These are phyloP conservation scores for Atherinomorus stipes DNA, from an alignment of 2,113 vertebrate species.

Conservation along the genomic window DNA sequence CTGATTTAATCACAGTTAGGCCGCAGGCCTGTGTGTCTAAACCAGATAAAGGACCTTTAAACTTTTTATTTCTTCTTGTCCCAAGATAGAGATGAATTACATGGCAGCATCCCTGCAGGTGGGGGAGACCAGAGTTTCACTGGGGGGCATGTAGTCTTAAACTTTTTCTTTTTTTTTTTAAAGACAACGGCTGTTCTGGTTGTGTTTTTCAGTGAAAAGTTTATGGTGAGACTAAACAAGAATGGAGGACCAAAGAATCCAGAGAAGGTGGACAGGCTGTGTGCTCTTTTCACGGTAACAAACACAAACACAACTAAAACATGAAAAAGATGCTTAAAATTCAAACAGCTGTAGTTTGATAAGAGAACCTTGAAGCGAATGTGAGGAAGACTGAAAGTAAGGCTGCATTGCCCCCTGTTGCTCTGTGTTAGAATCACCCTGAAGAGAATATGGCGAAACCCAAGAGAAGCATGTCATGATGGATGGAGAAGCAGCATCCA, in stretches of 20 bases:
- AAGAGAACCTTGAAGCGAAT: fast-evolving
- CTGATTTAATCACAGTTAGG: background rate
- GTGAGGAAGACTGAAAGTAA: background rate
- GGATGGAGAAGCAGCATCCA: too few species aligned
- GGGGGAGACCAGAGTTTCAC: background rate
- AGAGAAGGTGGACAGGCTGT: constrained; percentile 95
- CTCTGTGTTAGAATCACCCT: background rate
- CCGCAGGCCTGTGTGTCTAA: background rate
- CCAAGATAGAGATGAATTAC: background rate
- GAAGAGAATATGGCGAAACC: fast-evolving
- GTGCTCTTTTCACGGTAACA: constrained; percentile 95
- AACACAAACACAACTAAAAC: constrained; percentile 9
- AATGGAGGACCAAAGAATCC: constrained; percentile 95
- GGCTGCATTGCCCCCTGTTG: constrained; percentile 42
- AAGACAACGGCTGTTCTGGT: constrained; percentile 4
- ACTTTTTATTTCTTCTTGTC: fast-evolving
- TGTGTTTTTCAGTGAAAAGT: constrained; percentile 90
- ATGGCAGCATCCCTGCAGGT: background rate
- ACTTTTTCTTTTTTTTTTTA: background rate
- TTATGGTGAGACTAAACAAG: constrained; percentile 98
- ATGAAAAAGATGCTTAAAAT: background rate
- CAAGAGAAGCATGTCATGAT: background rate
- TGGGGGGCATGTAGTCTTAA: background rate
- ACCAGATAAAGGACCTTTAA: fast-evolving
- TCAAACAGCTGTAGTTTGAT: background rate